Evolutionary conservation across 2,888 invertebrate species (phyloP), one percentile per base, ranked within the genome.

Genomic region (Drosophila engyochracea): DNA sequence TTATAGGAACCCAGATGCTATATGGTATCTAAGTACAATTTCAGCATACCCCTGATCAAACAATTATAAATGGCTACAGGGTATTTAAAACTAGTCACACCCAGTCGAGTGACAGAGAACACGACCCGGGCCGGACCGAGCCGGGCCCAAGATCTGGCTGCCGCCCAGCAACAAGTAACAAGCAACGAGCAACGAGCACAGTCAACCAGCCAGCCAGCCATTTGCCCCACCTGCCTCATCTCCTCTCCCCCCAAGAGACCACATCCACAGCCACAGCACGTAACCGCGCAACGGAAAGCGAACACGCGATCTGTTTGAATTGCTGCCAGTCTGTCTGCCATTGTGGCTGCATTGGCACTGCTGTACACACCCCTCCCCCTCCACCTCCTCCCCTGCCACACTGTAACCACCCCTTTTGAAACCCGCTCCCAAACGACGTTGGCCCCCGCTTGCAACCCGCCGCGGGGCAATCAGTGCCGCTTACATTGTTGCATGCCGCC

Each of bases 281-380:
- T 70, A 72, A 69, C 59, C 59, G 68, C 53, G 51, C 63, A 68
- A 68, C 85, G 82, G 81, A 87, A 84, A 85, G 74, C 75, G 81
- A 88, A 90, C 86, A 79, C 83, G 84, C 79, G 81, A 89, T 89
- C 78, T 68, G 65, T 76, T 67, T 82, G 74, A 73, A 76, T 74
- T 86, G 85, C 75, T 82, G 89, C 91, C 90, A 88, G 80, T 83
- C 86, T 90, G 88, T 88, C 88, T 88, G 90, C 90, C 85, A 77
- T 76, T 81, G 81, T 83, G 76, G 67, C 78, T 73, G 74, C 70
- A 68, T 47, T 37, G 12, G 28, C 47, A 47, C 47, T 16, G 25
- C 47, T 25, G 47, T 16, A 4, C 47, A 47, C 16, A 12, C 7
- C 22, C 35, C 14, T 14, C 35, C 0, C 14, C 14, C 35, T 16